A percentile compares a stretch with the other conserved stretches of the same genome.
Conservation (phyloP, 2,888 invertebrate species). For the Athetis lepigone region DNA sequence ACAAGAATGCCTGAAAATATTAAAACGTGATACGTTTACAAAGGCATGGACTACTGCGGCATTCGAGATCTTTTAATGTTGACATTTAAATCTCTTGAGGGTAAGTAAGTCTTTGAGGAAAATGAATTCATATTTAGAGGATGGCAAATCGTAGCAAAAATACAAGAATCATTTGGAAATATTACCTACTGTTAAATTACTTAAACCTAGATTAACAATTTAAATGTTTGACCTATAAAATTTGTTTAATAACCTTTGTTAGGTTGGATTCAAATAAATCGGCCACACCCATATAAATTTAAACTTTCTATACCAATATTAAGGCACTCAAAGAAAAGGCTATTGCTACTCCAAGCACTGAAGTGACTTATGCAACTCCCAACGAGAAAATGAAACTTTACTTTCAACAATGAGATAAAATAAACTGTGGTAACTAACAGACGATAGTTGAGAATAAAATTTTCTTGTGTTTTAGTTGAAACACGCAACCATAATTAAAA, state of each 20-base stretch:
- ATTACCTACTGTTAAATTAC: slow-evolving; percentile 37
- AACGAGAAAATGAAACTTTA: slow-evolving; percentile 15
- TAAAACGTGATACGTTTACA: slow-evolving; percentile 32
- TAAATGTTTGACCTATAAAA: no score
- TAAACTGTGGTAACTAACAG: slow-evolving; percentile 4
- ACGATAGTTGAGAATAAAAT: neutral
- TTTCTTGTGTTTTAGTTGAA: slow-evolving; percentile 5
- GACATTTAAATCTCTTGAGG: slow-evolving; percentile 72
- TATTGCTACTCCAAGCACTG: slow-evolving; percentile 3
- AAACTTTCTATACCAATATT: neutral
- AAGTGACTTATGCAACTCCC: slow-evolving; percentile 12
- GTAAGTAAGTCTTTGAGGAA: slow-evolving; percentile 78
- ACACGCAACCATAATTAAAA: slow-evolving; percentile 4
- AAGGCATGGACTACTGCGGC: slow-evolving; percentile 43
- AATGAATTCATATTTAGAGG: slow-evolving; percentile 76
- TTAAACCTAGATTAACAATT: slow-evolving; percentile 25
- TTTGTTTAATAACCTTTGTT: no score
- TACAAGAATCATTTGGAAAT: slow-evolving; percentile 40
- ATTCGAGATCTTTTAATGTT: slow-evolving; percentile 63
- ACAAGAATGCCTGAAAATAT: slow-evolving; percentile 28
- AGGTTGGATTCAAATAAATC: neutral
- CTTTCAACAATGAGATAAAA: slow-evolving; percentile 18
- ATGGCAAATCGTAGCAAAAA: slow-evolving; percentile 52
- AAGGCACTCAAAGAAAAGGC: neutral
- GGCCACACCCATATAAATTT: neutral